A percentile compares a stretch with the other conserved stretches of the same genome.
phyloP scores from a whole-genome alignment of 2,888 invertebrate genomes.

The Oligia fasciuncula region DNA sequence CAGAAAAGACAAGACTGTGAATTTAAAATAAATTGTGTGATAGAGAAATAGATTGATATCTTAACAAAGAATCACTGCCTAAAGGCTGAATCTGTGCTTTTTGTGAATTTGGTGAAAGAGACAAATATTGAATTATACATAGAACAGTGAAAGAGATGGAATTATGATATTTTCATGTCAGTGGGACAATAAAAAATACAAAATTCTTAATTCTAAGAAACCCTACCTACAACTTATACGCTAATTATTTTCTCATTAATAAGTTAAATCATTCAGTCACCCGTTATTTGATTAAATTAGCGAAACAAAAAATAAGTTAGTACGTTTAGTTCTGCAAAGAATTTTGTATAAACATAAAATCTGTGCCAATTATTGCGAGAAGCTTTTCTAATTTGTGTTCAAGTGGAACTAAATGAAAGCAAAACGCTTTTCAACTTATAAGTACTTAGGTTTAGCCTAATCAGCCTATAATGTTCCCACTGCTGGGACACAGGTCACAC shows the following conservation, averaged over 20 bases:
- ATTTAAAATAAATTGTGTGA: conserved; percentile 7
- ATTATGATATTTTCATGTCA: not conserved
- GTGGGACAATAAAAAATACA: conserved; percentile 1
- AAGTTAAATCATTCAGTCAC: not conserved
- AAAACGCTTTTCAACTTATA: conserved; percentile 2
- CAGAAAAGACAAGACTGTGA: conserved; percentile 7
- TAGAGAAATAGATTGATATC: not conserved
- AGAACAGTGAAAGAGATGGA: not conserved
- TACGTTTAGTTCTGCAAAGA: conserved; percentile 46
- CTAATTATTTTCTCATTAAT: not conserved
- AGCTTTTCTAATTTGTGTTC: conserved; percentile 55
- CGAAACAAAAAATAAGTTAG: conserved; percentile 34
- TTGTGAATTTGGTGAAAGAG: not conserved
- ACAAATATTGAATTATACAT: not conserved
- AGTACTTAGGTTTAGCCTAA: not conserved
- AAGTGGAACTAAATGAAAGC: conserved; percentile 46
- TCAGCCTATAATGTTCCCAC: too few species aligned
- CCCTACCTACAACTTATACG: not conserved
- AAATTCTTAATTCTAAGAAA: conserved; percentile 21
- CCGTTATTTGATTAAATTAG: conserved; percentile 27
- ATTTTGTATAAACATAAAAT: conserved; percentile 46
- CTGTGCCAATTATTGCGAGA: conserved; percentile 58
- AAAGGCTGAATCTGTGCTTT: not conserved
- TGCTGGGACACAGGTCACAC: too few species aligned
- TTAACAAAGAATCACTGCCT: not conserved